These are phyloP conservation scores for Chaetura pelagica DNA, from an alignment of 2,113 vertebrate genomes.

Conservation along the genomic window DNA sequence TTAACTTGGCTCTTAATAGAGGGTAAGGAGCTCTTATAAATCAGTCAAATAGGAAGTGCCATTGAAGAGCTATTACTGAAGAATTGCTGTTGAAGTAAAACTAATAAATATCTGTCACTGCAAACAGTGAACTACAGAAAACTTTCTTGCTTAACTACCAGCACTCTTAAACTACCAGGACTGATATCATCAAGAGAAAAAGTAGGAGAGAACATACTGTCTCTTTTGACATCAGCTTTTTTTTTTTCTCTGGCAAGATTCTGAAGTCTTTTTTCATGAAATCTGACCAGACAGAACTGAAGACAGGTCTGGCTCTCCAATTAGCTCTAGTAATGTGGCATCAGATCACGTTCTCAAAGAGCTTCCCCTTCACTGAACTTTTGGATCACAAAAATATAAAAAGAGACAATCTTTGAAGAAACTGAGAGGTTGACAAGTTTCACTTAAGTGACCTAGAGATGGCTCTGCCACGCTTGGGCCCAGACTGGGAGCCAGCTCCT, in stretches of 20 bases:
- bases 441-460: not conserved
- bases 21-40: slow-evolving; percentile 79
- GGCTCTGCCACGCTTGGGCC: not conserved
- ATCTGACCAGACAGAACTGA: slow-evolving; percentile 54
- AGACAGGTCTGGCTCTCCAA: slow-evolving; percentile 69
- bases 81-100: slow-evolving; percentile 70
- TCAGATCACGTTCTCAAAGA: slow-evolving; percentile 27
- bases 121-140: slow-evolving; percentile 65
- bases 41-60: slow-evolving; percentile 76
- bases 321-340: slow-evolving; percentile 61
- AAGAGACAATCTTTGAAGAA: slow-evolving; percentile 1
- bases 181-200: slow-evolving; percentile 68
- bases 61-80: slow-evolving; percentile 63
- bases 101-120: slow-evolving; percentile 79
- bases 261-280: slow-evolving; percentile 55
- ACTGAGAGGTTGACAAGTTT: not conserved
- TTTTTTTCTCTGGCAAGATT: slow-evolving; percentile 47
- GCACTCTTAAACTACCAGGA: slow-evolving; percentile 68
- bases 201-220: slow-evolving; percentile 70
- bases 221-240: slow-evolving; percentile 66
- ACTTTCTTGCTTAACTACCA: slow-evolving; percentile 69
- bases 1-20: slow-evolving; percentile 81
- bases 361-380: slow-evolving; percentile 37
- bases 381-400: not conserved
- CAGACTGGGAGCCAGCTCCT: not conserved